Percentiles rank a stretch among this genome's conserved stretches.
Evolutionary conservation across 2,888 invertebrate species (phyloP).

Genomic region (Labia minor): DNA sequence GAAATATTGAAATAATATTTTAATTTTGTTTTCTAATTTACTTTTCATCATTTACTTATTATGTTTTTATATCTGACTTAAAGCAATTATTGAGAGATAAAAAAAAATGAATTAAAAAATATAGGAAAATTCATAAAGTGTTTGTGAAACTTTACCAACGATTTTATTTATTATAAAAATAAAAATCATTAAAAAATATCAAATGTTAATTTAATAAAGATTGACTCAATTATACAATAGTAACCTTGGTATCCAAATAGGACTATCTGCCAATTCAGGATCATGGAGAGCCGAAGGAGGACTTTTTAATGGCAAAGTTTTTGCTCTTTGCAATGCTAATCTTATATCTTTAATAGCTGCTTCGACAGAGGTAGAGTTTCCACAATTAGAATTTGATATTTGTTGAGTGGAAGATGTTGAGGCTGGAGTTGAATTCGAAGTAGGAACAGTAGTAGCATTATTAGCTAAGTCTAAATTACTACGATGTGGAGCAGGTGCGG

Average conservation of each 20-base stretch:
- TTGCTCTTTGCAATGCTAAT: conserved; percentile 62
- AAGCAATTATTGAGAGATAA: too few species aligned
- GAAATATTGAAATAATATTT: too few species aligned
- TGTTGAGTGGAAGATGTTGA: conserved; percentile 35
- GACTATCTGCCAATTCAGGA: conserved; percentile 44
- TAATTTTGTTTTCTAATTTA: too few species aligned
- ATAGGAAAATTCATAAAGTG: too few species aligned
- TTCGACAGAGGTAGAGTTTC: conserved; percentile 39
- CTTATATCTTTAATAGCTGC: conserved; percentile 75
- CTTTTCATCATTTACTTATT: too few species aligned
- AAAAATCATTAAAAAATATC: too few species aligned
- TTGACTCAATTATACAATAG: too few species aligned
- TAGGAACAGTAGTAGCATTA: conserved; percentile 23
- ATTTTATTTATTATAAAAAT: too few species aligned
- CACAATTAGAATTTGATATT: conserved; percentile 36
- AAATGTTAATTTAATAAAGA: too few species aligned
- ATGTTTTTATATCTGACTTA: too few species aligned
- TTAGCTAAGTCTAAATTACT: conserved; percentile 34
- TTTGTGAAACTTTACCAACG: too few species aligned
- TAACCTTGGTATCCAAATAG: conserved; percentile 60
- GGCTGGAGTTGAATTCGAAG: conserved; percentile 17
- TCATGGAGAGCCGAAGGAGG: conserved; percentile 36
- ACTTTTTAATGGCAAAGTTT: conserved; percentile 48
- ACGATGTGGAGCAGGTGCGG: conserved; percentile 64
- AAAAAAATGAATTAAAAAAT: too few species aligned